Evolutionary conservation across 1,140 invertebrate genomes (phyloP).

Genomic region (Nomia melanderi): DNA sequence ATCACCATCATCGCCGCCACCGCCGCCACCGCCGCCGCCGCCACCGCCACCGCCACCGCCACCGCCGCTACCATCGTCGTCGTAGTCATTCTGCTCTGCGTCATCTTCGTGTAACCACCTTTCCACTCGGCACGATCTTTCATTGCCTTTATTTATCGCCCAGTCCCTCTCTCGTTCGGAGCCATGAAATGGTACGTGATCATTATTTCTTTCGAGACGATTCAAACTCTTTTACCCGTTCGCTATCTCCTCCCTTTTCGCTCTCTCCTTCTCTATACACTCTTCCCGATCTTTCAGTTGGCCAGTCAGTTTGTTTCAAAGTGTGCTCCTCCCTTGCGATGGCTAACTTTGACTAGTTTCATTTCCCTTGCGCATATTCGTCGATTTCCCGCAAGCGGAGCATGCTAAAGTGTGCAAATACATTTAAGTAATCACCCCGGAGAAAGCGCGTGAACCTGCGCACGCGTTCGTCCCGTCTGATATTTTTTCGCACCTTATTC

Average conservation of each 20-base stretch:
- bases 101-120: slow-evolving; percentile 33
- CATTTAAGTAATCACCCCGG: not conserved
- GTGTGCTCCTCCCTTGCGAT: not conserved
- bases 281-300: not conserved
- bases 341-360: not conserved
- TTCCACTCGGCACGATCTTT: slow-evolving; percentile 29
- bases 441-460: not conserved
- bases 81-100: slow-evolving; percentile 11
- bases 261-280: not conserved
- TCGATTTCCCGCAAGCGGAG: not conserved
- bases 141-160: slow-evolving; percentile 21
- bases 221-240: not conserved
- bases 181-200: slow-evolving; percentile 50
- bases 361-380: not conserved
- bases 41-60: not conserved
- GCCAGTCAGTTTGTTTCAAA: not conserved
- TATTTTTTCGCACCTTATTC: not conserved
- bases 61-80: not conserved
- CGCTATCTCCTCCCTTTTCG: not conserved
- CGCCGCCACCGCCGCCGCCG: not conserved
- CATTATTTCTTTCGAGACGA: slow-evolving; percentile 29
- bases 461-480: too few species aligned
- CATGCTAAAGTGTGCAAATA: not conserved
- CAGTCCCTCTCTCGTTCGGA: slow-evolving; percentile 22
- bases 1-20: not conserved